Evolutionary conservation across 1,140 invertebrate species (phyloP), one percentile per base, ranked within the genome.

Genomic region (Cydia fagiglandana): DNA sequence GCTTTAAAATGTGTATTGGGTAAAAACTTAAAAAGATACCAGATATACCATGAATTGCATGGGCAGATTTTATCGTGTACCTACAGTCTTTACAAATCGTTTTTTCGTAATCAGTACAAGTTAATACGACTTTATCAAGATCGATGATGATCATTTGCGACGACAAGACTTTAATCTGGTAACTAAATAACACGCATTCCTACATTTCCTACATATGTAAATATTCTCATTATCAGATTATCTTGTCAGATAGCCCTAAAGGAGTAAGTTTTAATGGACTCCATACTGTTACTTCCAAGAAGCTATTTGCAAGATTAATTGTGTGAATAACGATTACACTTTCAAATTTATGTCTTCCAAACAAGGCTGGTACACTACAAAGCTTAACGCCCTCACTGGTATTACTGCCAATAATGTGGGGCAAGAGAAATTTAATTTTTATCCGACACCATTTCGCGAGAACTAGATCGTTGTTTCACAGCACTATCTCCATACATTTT

Each of bases 341-440:
- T 70, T 70, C 34, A 70, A 70, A 70, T 70, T 70, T n/a, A 45
- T 70, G 34, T 38, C 66, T 70, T 70, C 66, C 66, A 20, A 70
- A 70, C 66, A 38, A 38, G 34, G 66, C 66, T 38, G 66, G 38
- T 17, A 34, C 34, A 70, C 17, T 45, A 70, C 66, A 38, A 70
- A 38, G 30, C 66, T 70, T 70, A 70, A 70, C 66, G 38, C 38
- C 66, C 66, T 41, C 66, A 24, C 34, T 41, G 20, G n/a, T n/a
- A n/a, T n/a, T n/a, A n/a, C n/a, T n/a, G n/a, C n/a, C 17, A 38
- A 70, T 70, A 17, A 34, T 70, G 28, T 70, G 34, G 17, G n/a
- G 66, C 30, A 7, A 70, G 30, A 38, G 34, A 70, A 70, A 70
- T 70, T 70, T 70, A 70, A 38, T 70, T n/a, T 45, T 17, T 38